Percentiles rank a stretch among this genome's conserved stretches.
Evolutionary conservation across 1,140 invertebrate genomes (phyloP).

Genomic region (Pinna nobilis): DNA sequence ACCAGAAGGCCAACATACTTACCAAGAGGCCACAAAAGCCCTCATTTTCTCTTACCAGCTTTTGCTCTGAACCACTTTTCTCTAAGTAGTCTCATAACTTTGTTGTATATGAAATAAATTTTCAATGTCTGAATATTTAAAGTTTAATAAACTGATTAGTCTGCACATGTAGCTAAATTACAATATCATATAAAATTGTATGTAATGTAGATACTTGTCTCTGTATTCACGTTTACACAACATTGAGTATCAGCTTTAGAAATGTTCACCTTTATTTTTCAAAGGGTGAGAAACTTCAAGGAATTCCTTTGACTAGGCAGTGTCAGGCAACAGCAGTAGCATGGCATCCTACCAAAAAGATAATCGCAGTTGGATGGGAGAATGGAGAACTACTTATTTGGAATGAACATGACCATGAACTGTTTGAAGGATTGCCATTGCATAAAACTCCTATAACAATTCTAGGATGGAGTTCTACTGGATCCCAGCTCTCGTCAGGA

Average conservation of each 20-base stretch:
- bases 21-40: too few relatives aligned
- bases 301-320: constrained; percentile 80
- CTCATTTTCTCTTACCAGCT: too few relatives aligned
- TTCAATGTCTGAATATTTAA: too few relatives aligned
- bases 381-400: constrained; percentile 90
- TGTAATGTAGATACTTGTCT: background rate
- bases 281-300: constrained; percentile 86
- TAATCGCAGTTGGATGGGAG: constrained; percentile 92
- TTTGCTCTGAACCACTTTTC: too few relatives aligned
- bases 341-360: constrained; percentile 91
- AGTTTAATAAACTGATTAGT: too few relatives aligned
- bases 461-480: constrained; percentile 85
- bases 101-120: too few relatives aligned
- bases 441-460: constrained; percentile 87
- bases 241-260: too few relatives aligned
- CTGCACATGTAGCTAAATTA: too few relatives aligned
- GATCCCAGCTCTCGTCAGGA: constrained; percentile 83
- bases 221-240: too few relatives aligned
- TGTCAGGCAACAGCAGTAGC: constrained; percentile 80
- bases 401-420: constrained; percentile 81
- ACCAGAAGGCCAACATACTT: too few relatives aligned
- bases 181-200: background rate
- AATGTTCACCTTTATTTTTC: too few relatives aligned
- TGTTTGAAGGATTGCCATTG: constrained; percentile 84
- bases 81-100: too few relatives aligned